These are phyloP conservation scores for Nomada fucata DNA, from an alignment of 2,888 invertebrate species.

Conservation along the genomic window DNA sequence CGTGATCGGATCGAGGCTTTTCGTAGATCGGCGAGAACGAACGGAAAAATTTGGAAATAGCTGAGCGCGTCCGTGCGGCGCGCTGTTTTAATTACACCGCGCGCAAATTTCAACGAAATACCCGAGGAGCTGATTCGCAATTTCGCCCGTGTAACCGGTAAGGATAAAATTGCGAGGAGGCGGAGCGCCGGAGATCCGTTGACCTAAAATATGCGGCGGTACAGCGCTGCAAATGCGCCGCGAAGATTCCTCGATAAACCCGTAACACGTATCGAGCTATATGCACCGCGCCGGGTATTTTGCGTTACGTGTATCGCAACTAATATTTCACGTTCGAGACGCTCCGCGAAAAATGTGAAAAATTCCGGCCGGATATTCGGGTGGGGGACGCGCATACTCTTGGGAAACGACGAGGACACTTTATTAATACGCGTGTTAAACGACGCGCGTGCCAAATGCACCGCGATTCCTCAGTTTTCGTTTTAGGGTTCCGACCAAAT, in stretches of 20 bases:
- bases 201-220: slow-evolving; percentile 45
- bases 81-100: slow-evolving; percentile 41
- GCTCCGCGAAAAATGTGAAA: slow-evolving; percentile 31
- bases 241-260: slow-evolving; percentile 47
- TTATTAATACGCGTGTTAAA: slow-evolving; percentile 45
- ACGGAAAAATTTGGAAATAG: slow-evolving; percentile 44
- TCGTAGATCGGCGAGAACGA: neutral
- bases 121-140: slow-evolving; percentile 30
- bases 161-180: slow-evolving; percentile 29
- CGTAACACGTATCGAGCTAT: slow-evolving; percentile 41
- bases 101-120: slow-evolving; percentile 41
- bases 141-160: slow-evolving; percentile 19
- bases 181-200: slow-evolving; percentile 6
- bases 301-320: slow-evolving; percentile 32
- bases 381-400: neutral
- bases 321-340: slow-evolving; percentile 24
- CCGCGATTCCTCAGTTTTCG: slow-evolving; percentile 28
- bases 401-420: neutral
- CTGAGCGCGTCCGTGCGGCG: slow-evolving; percentile 1
- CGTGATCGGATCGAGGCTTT: neutral
- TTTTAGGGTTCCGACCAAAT: slow-evolving; percentile 14
- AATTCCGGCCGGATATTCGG: slow-evolving; percentile 40
- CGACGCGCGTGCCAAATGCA: slow-evolving; percentile 37
- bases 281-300: slow-evolving; percentile 13
- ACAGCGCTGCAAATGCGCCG: slow-evolving; percentile 24